phyloP scores from a whole-genome alignment of 2,797 vertebrate genomes.

The Cirrhinus mrigala region DNA sequence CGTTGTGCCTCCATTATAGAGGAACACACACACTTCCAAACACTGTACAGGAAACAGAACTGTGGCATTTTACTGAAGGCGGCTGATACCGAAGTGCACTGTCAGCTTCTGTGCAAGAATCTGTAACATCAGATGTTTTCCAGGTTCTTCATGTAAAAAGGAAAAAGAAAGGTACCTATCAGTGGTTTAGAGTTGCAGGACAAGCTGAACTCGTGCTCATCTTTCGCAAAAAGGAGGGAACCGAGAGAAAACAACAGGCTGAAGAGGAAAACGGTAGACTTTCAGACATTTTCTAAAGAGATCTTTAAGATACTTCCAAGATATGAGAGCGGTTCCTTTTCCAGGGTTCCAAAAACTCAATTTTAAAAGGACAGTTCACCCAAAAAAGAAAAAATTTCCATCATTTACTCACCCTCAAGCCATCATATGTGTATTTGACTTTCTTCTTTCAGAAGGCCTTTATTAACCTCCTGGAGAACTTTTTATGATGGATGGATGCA shows the following conservation, averaged over 20 bases:
- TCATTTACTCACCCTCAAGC: no score
- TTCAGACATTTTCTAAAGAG: not conserved
- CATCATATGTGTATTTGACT: no score
- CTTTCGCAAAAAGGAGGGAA: not conserved
- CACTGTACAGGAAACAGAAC: constrained; percentile 35
- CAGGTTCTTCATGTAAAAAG: not conserved
- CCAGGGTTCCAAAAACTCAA: no score
- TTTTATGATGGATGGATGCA: no score
- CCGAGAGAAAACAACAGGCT: not conserved
- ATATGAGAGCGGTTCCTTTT: no score
- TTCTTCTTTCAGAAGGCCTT: no score
- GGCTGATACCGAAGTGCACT: not conserved
- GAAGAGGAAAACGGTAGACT: not conserved
- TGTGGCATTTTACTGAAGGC: constrained; percentile 11
- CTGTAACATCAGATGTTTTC: constrained; percentile 11
- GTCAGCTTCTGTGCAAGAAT: constrained; percentile 25
- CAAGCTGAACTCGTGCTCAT: not conserved
- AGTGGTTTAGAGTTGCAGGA: not conserved
- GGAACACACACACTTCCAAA: constrained; percentile 38
- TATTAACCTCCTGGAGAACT: no score
- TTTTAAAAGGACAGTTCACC: no score
- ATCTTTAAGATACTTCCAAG: no score
- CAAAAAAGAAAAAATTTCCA: no score
- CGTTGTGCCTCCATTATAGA: constrained; percentile 39
- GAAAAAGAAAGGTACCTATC: not conserved